Conservation (phyloP, 1,140 invertebrate species). For the Drosophila teissieri region DNA sequence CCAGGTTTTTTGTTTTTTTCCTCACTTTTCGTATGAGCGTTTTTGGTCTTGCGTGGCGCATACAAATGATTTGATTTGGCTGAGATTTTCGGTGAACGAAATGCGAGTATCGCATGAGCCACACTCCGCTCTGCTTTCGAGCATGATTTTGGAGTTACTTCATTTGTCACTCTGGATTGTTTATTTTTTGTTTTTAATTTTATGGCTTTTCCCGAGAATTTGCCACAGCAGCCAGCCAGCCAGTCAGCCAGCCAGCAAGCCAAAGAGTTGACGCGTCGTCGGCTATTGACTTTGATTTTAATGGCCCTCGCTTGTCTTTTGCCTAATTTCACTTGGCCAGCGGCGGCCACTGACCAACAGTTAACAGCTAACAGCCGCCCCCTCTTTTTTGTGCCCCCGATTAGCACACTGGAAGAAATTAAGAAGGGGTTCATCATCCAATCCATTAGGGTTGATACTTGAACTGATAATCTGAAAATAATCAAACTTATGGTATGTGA, state of each 20-base stretch:
- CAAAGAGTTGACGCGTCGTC: conserved; percentile 43
- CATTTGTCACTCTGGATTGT: conserved; percentile 75
- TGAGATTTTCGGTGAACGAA: conserved; percentile 59
- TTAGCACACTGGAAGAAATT: conserved; percentile 16
- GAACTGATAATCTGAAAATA: too few species aligned
- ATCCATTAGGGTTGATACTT: too few species aligned
- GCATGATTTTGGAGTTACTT: conserved; percentile 77
- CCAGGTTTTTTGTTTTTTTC: conserved; percentile 2
- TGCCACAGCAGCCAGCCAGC: conserved; percentile 58
- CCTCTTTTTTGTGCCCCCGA: conserved; percentile 38
- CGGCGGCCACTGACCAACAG: conserved; percentile 49
- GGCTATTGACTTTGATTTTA: conserved; percentile 82
- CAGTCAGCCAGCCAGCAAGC: background rate
- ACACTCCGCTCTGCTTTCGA: conserved; percentile 64
- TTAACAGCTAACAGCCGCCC: conserved; percentile 42
- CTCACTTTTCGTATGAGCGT: conserved; percentile 17
- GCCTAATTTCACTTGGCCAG: conserved; percentile 69
- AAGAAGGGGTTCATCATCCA: too few species aligned
- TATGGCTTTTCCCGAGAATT: conserved; percentile 79
- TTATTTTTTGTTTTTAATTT: conserved; percentile 65
- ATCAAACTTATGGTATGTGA: too few species aligned
- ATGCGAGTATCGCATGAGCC: conserved; percentile 44
- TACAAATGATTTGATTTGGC: conserved; percentile 83
- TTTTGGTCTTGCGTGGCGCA: conserved; percentile 74
- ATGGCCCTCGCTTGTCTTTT: conserved; percentile 59